Base-by-base conservation (phyloP, 2,113 vertebrate species). In the Ptilorrhoa leucosticta region DNA sequence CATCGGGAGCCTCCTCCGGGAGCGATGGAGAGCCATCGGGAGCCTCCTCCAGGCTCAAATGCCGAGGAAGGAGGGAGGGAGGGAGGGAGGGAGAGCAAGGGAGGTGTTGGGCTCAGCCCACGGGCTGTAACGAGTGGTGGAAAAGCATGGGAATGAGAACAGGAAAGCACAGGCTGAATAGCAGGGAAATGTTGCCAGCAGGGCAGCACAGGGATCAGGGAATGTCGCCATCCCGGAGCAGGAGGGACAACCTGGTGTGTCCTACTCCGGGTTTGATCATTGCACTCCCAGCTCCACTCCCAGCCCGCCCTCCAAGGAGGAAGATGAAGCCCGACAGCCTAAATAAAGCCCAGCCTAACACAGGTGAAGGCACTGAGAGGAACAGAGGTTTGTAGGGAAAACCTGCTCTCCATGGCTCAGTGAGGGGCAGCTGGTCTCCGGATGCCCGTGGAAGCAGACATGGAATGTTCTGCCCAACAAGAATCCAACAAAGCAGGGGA, bases 91-190 rank as follows among this genome's bases (percentile, higher is more conserved):
- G 35, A 51, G 22, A 42, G 35, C 42, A 21, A 28, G 27, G 33
- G 64, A 57, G 57, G 7, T 19, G 26, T 7, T 44, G 0, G 1
- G 60, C 48, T 45, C 21, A 42, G 53, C 68, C 72, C 83, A 35
- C 2, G 22, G 83, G n/a, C 50, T 70, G 39, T 3, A 27, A 19
- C 0, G 15, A 50, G 54, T 2, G 3, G n/a, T 12, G 28, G 6
- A 37, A 63, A 70, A 58, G 35, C 30, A 10, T 0, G 35, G 82
- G 47, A 76, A 77, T 8, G 61, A 40, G 50, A 12, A 12, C 18
- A 76, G 65, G 40, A 42, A 71, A 78, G 53, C 0, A 13, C 11
- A 20, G 33, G 58, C 19, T 54, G 83, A 61, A 2, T 1, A 51
- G 37, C 28, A 47, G 63, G 83, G 64, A 40, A 20, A 15, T 47